These are phyloP conservation scores for Zonitis immaculata DNA, from an alignment of 2,888 invertebrate species.

Conservation along the genomic window DNA sequence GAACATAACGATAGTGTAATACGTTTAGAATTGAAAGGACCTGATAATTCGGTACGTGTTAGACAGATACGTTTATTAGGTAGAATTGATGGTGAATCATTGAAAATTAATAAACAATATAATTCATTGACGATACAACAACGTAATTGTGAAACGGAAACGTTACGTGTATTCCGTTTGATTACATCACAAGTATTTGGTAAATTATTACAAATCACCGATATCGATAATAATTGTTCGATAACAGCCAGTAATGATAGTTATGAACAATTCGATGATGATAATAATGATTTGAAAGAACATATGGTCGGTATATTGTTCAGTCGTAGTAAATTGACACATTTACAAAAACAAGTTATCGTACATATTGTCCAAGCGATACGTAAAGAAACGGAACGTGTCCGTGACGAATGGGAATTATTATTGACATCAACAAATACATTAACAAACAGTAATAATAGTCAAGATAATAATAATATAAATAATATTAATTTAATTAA, in stretches of 20 bases:
- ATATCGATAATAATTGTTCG: too few species aligned
- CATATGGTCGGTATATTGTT: slow-evolving; percentile 97
- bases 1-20: slow-evolving; percentile 53
- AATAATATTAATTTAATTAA: too few species aligned
- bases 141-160: slow-evolving; percentile 85
- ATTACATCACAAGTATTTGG: slow-evolving; percentile 93
- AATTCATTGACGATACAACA: slow-evolving; percentile 68
- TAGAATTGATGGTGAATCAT: slow-evolving; percentile 55
- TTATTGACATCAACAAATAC: slow-evolving; percentile 52
- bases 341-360: slow-evolving; percentile 89
- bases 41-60: slow-evolving; percentile 84
- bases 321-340: slow-evolving; percentile 87
- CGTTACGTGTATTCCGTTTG: slow-evolving; percentile 83
- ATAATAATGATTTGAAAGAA: slow-evolving; percentile 67
- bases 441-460: slow-evolving; percentile 40
- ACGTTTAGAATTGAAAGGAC: slow-evolving; percentile 83
- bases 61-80: slow-evolving; percentile 75
- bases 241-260: slow-evolving; percentile 43
- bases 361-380: slow-evolving; percentile 89
- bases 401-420: slow-evolving; percentile 89
- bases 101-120: slow-evolving; percentile 52
- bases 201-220: slow-evolving; percentile 78
- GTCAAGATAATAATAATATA: slow-evolving; percentile 43
- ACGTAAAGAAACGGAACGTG: slow-evolving; percentile 77
- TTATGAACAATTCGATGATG: slow-evolving; percentile 46